phyloP scores from a whole-genome alignment of 2,888 invertebrate genomes.

The Leptinotarsa rubiginosa region DNA sequence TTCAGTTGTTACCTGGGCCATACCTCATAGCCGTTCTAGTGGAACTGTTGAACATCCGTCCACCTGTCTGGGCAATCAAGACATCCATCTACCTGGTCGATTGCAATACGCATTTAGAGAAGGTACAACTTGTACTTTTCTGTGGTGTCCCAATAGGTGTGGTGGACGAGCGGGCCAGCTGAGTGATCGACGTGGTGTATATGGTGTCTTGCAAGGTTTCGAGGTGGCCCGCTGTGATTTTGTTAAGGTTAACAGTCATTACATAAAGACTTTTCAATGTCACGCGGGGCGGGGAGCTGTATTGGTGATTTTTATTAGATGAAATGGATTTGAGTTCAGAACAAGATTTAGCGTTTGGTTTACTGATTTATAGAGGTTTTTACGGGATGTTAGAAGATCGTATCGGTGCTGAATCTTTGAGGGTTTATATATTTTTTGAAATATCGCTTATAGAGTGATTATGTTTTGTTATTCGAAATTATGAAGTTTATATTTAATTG shows the following conservation, averaged over 20 bases:
- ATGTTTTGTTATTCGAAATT: no score
- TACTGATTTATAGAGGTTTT: constrained; percentile 3
- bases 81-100: constrained; percentile 45
- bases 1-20: constrained; percentile 62
- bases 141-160: constrained; percentile 57
- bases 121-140: constrained; percentile 55
- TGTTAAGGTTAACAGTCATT: constrained; percentile 64
- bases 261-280: constrained; percentile 63
- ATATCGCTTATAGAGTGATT: no score
- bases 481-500: no score
- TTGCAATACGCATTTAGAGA: constrained; percentile 57
- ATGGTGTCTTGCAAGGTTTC: constrained; percentile 37
- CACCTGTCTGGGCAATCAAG: constrained; percentile 33
- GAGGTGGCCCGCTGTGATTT: constrained; percentile 51
- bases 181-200: constrained; percentile 32
- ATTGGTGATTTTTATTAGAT: constrained; percentile 22
- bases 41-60: constrained; percentile 46
- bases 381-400: background rate
- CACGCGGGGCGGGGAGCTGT: constrained; percentile 51
- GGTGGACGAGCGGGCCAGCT: constrained; percentile 53
- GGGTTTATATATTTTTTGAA: background rate
- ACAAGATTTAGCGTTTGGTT: constrained; percentile 4
- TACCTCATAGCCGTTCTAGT: constrained; percentile 55
- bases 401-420: background rate
- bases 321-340: background rate